Conservation (phyloP, 2,797 vertebrate genomes). For the Gephyroberyx darwinii region DNA sequence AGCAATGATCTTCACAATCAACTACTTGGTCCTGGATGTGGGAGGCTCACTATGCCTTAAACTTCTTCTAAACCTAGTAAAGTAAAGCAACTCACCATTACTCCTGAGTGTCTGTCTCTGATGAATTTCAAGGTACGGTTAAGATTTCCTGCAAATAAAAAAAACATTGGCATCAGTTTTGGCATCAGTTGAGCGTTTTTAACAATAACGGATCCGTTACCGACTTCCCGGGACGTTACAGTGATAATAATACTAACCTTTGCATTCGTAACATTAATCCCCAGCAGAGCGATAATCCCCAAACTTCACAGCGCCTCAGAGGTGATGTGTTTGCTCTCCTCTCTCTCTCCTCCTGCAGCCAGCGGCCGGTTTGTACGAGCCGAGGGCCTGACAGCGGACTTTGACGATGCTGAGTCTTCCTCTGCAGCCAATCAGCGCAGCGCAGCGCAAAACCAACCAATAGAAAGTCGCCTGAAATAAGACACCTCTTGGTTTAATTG, state of each 20-base stretch:
- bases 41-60: too few species aligned
- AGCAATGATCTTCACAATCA: too few species aligned
- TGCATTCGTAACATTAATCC: neutral
- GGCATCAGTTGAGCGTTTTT: neutral
- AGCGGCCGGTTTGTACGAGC: slow-evolving; percentile 21
- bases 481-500: slow-evolving; percentile 16
- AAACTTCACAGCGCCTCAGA: neutral
- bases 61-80: neutral
- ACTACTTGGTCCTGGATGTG: too few species aligned
- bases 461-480: slow-evolving; percentile 59
- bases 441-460: slow-evolving; percentile 66
- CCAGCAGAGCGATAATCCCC: slow-evolving; percentile 4
- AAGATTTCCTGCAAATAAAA: slow-evolving; percentile 18
- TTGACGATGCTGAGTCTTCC: slow-evolving; percentile 53
- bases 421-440: slow-evolving; percentile 70
- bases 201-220: too few species aligned
- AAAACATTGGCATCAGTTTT: neutral
- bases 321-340: neutral
- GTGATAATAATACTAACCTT: slow-evolving; percentile 36
- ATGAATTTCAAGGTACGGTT: slow-evolving; percentile 21
- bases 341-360: too few species aligned
- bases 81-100: slow-evolving; percentile 66
- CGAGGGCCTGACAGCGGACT: slow-evolving; percentile 36
- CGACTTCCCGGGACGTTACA: neutral
- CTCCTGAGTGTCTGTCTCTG: slow-evolving; percentile 5